Percentiles rank a stretch among this genome's conserved stretches.
Conservation (phyloP, 35 echinoderm and acorn worm genomes). For the Stichopus chloronotus region DNA sequence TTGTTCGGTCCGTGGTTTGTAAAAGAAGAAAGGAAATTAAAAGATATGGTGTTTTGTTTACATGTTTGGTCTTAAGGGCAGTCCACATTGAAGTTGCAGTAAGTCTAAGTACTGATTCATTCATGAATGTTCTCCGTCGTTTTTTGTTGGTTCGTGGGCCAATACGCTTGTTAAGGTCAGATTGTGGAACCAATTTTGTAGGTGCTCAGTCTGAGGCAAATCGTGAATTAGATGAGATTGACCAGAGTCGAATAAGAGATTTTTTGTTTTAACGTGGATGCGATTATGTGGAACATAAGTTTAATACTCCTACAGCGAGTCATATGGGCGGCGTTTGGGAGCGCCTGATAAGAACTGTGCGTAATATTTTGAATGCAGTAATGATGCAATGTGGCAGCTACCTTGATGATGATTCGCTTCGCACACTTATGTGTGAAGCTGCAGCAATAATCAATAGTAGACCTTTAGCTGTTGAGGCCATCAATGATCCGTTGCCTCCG, state of each 20-base stretch:
- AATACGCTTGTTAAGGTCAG: constrained; percentile 2
- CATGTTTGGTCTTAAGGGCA: constrained; percentile 38
- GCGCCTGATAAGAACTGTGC: not conserved
- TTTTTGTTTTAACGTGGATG: constrained; percentile 6
- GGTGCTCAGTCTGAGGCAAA: not conserved
- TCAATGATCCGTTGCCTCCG: not conserved
- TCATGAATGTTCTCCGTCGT: constrained; percentile 22
- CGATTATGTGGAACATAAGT: constrained; percentile 19
- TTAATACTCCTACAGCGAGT: not conserved
- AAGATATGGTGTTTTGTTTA: constrained; percentile 50
- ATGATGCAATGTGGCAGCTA: not conserved
- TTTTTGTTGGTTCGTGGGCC: not conserved
- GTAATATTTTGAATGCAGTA: not conserved
- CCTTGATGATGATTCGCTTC: constrained; percentile 7
- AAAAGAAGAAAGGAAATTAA: constrained; percentile 32
- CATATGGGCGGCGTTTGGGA: constrained; percentile 32
- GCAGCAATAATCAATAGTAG: constrained; percentile 19
- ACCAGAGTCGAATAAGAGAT: constrained; percentile 20
- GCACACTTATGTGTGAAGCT: constrained; percentile 17
- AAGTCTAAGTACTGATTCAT: constrained; percentile 15
- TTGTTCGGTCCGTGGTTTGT: constrained; percentile 37
- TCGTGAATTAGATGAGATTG: not conserved
- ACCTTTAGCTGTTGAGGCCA: not conserved
- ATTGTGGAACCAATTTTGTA: not conserved
- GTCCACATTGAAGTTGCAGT: constrained; percentile 45